Evolutionary conservation across 2,888 invertebrate genomes (phyloP).

Genomic region (Perdita meconis): DNA sequence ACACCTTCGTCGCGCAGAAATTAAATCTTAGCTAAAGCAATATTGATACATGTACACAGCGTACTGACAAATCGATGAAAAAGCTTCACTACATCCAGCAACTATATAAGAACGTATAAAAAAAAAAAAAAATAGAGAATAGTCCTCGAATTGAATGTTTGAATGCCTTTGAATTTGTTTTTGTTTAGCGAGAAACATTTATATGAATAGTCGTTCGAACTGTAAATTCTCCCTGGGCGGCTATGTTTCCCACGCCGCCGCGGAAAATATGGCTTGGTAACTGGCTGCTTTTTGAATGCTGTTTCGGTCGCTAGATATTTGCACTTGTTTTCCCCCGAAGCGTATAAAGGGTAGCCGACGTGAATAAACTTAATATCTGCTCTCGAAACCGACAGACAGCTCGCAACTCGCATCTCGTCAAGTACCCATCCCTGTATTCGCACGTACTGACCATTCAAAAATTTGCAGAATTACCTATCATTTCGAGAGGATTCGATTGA

Average conservation of each 20-base stretch:
- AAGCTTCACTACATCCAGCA: no score
- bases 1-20: no score
- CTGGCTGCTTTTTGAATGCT: conserved; percentile 6
- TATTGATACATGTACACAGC: no score
- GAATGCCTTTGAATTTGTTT: not conserved
- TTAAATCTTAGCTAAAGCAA: no score
- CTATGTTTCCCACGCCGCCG: not conserved
- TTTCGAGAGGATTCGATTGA: not conserved
- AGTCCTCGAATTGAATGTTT: no score
- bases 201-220: conserved; percentile 9
- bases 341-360: conserved; percentile 30
- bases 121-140: no score
- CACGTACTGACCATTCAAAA: conserved; percentile 28
- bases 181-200: not conserved
- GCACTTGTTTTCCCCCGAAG: conserved; percentile 15
- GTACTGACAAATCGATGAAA: no score
- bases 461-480: conserved; percentile 11
- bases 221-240: not conserved
- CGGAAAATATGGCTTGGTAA: conserved; percentile 15
- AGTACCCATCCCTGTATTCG: conserved; percentile 7
- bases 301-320: conserved; percentile 23
- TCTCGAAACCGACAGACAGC: conserved; percentile 4
- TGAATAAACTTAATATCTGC: conserved; percentile 40
- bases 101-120: no score
- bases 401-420: conserved; percentile 10